phyloP scores from a whole-genome alignment of 1,140 invertebrate species.

The Diploscapter pachys region DNA sequence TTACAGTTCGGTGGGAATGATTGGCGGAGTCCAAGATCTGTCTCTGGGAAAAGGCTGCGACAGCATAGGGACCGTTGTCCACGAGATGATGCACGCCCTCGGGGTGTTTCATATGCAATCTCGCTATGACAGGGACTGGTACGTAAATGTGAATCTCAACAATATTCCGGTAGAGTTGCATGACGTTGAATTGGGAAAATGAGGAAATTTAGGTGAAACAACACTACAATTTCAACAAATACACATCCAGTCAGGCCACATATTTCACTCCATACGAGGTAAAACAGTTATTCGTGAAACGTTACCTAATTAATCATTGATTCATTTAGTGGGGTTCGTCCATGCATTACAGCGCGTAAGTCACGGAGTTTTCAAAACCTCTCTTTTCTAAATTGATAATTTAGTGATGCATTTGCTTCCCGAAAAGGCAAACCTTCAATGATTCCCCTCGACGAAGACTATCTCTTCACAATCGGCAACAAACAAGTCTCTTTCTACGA shows the following conservation, averaged over 20 bases:
- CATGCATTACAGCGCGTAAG: slow-evolving; percentile 16
- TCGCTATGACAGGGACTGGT: slow-evolving; percentile 4
- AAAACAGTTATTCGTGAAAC: no score
- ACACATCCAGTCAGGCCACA: neutral
- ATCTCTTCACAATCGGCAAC: slow-evolving; percentile 1
- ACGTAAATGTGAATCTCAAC: neutral
- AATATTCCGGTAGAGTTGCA: neutral
- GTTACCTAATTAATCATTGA: no score
- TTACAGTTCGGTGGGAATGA: slow-evolving; percentile 21
- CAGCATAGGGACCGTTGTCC: slow-evolving; percentile 1
- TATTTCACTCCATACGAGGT: slow-evolving; percentile 10
- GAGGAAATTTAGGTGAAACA: neutral
- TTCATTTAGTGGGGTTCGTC: neutral
- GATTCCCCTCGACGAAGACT: neutral
- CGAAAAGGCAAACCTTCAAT: slow-evolving; percentile 7
- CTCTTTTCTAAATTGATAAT: neutral
- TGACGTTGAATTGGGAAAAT: neutral
- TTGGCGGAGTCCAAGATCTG: slow-evolving; percentile 26
- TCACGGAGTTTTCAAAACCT: neutral
- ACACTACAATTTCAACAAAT: slow-evolving; percentile 1
- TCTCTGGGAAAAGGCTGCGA: slow-evolving; percentile 32
- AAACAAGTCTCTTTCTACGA: slow-evolving; percentile 5
- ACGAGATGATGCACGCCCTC: slow-evolving; percentile 14
- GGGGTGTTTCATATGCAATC: slow-evolving; percentile 9
- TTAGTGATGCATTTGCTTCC: neutral